These are phyloP conservation scores for Chymomyza costata DNA, from an alignment of 1,140 invertebrate species.

Conservation along the genomic window DNA sequence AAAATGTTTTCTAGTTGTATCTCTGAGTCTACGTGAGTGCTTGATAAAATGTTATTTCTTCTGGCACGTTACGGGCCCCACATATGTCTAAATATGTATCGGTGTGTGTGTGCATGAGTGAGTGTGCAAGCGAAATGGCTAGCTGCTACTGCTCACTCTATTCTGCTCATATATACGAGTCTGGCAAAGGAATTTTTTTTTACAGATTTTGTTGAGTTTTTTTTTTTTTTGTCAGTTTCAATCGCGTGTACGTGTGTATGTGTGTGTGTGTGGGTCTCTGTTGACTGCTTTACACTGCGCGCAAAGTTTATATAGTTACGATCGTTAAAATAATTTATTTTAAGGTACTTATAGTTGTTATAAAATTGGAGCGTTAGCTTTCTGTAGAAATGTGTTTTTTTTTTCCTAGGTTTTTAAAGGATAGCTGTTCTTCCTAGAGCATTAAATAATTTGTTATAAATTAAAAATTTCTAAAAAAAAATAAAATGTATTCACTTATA, in stretches of 20 bases:
- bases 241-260: constrained; percentile 30
- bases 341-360: too few species aligned
- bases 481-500: too few species aligned
- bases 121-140: constrained; percentile 17
- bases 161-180: constrained; percentile 10
- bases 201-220: constrained; percentile 42
- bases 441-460: too few species aligned
- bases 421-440: too few species aligned
- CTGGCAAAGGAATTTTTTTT: constrained; percentile 48
- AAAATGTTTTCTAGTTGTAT: constrained; percentile 38
- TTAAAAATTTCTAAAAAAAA: too few species aligned
- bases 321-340: too few species aligned
- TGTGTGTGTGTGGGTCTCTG: constrained; percentile 27
- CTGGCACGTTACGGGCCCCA: too few species aligned
- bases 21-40: constrained; percentile 30
- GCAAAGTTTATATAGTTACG: constrained; percentile 27
- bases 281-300: constrained; percentile 47
- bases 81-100: constrained; percentile 2
- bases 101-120: constrained; percentile 16
- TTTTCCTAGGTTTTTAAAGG: too few species aligned
- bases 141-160: constrained; percentile 20
- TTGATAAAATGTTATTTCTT: too few species aligned
- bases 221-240: constrained; percentile 49
- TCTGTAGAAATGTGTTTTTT: too few species aligned
- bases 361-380: too few species aligned